A percentile compares a stretch with the other conserved stretches of the same genome.
These are phyloP conservation scores for Eupithecia abbreviata DNA, from an alignment of 2,888 invertebrate genomes.

Conservation along the genomic window DNA sequence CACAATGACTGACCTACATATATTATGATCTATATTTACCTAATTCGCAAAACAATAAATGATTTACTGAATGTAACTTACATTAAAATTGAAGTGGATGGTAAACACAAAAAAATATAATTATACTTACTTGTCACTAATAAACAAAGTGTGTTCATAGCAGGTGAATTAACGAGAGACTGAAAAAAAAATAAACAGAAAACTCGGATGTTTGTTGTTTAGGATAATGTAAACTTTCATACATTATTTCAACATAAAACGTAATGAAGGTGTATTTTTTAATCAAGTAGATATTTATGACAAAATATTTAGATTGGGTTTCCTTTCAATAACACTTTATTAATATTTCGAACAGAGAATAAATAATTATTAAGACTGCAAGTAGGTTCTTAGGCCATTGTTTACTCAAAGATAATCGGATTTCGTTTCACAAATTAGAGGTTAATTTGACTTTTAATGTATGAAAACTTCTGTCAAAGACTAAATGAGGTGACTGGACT, in stretches of 20 bases:
- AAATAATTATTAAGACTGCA: background rate
- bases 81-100: background rate
- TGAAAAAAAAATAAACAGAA: background rate
- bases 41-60: background rate
- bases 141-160: background rate
- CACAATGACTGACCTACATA: no score
- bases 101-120: background rate
- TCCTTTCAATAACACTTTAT: background rate
- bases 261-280: background rate
- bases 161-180: background rate
- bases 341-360: background rate
- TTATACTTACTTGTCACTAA: conserved; percentile 1
- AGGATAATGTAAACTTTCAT: background rate
- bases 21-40: background rate
- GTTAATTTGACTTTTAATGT: background rate
- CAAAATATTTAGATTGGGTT: background rate
- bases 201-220: background rate
- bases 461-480: no score
- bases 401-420: background rate
- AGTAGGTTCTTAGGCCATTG: background rate
- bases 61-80: background rate
- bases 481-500: no score
- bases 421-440: background rate
- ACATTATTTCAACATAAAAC: background rate
- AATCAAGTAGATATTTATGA: background rate